These are phyloP conservation scores for Molossus molossus DNA, from an alignment of 2,797 vertebrate species.

Conservation along the genomic window DNA sequence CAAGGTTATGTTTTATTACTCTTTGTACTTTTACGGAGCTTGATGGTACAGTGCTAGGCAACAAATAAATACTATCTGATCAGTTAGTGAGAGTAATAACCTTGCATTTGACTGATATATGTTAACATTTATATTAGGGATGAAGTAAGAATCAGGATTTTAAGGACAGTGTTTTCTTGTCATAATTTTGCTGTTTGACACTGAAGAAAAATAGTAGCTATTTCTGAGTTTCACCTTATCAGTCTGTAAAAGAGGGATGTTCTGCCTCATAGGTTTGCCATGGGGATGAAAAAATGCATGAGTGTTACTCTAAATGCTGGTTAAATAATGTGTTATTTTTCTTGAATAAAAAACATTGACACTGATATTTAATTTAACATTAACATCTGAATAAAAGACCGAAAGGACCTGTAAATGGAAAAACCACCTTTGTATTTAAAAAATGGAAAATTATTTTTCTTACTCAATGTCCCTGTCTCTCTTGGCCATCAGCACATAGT, in stretches of 20 bases:
- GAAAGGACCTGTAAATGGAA: constrained; percentile 19
- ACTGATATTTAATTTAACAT: constrained; percentile 54
- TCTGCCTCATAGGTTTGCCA: background rate
- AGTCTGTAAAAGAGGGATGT: background rate
- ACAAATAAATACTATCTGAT: background rate
- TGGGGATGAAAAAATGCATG: constrained; percentile 1
- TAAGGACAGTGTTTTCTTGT: background rate
- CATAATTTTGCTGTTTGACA: constrained; percentile 30
- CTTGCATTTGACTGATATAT: background rate
- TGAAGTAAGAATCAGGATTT: constrained; percentile 19
- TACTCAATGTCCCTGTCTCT: background rate
- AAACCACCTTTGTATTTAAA: constrained; percentile 45
- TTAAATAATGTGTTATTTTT: constrained; percentile 27
- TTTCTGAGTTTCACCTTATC: constrained; percentile 9
- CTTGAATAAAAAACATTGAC: constrained; percentile 5
- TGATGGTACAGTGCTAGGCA: background rate
- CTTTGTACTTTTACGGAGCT: background rate
- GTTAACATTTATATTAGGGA: background rate
- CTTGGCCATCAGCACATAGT: background rate
- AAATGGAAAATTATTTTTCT: constrained; percentile 34
- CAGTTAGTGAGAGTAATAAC: background rate
- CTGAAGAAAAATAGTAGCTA: constrained; percentile 28
- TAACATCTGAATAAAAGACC: constrained; percentile 16
- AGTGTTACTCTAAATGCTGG: background rate
- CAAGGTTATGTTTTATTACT: background rate